Percentiles rank a stretch among this genome's conserved stretches.
phyloP scores from a whole-genome alignment of 2,888 invertebrate genomes.

The Xestia rhomboidea region DNA sequence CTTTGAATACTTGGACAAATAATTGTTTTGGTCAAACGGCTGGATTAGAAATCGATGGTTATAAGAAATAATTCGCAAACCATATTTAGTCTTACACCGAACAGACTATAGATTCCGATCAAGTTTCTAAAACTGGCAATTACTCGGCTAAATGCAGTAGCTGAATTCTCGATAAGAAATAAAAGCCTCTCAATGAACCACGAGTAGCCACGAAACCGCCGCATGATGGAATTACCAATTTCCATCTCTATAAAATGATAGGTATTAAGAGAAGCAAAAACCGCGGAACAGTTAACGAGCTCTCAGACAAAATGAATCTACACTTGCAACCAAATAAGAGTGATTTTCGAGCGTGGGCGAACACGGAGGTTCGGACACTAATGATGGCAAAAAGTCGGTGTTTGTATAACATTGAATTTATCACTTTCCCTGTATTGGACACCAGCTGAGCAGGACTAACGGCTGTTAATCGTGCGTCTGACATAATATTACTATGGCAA shows the following conservation, averaged over 20 bases:
- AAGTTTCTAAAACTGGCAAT: slow-evolving; percentile 41
- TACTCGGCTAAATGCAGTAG: slow-evolving; percentile 11
- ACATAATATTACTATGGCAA: slow-evolving; percentile 69
- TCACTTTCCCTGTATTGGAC: slow-evolving; percentile 82
- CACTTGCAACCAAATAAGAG: not conserved
- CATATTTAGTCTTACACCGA: slow-evolving; percentile 23
- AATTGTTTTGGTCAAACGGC: slow-evolving; percentile 32
- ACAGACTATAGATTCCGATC: slow-evolving; percentile 21
- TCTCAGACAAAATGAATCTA: slow-evolving; percentile 15
- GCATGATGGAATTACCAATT: slow-evolving; percentile 30
- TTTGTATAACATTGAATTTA: slow-evolving; percentile 76
- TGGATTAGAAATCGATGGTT: slow-evolving; percentile 38
- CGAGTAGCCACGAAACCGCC: slow-evolving; percentile 24
- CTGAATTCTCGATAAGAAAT: slow-evolving; percentile 25
- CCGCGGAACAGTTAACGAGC: slow-evolving; percentile 28
- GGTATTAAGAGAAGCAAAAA: slow-evolving; percentile 46
- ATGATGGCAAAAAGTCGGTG: slow-evolving; percentile 70
- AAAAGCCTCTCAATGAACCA: slow-evolving; percentile 12
- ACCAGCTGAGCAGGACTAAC: slow-evolving; percentile 74
- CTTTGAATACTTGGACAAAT: slow-evolving; percentile 51
- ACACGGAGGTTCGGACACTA: slow-evolving; percentile 54
- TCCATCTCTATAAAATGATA: slow-evolving; percentile 34
- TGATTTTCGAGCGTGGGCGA: slow-evolving; percentile 17
- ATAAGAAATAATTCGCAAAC: slow-evolving; percentile 31
- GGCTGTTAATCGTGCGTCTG: slow-evolving; percentile 76